Evolutionary conservation across 1,140 invertebrate genomes (phyloP).

Genomic region (Myzus persicae): DNA sequence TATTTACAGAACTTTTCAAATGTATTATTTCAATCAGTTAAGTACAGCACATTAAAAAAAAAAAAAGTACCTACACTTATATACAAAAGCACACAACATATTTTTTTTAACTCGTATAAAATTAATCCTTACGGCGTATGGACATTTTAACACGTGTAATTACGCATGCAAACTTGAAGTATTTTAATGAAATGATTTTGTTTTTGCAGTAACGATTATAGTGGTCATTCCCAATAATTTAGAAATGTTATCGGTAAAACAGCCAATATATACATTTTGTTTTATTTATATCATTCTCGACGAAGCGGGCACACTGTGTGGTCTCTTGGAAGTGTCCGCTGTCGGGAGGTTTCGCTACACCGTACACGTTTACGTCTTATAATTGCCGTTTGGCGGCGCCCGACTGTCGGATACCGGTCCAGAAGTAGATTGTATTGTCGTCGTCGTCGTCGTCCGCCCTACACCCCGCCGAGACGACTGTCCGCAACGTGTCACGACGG

Average conservation of each 20-base stretch:
- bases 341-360: neutral
- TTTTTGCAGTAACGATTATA: neutral
- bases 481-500: neutral
- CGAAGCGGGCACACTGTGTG: neutral
- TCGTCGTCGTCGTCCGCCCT: too few relatives aligned
- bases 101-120: neutral
- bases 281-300: neutral
- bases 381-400: neutral
- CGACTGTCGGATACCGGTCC: neutral
- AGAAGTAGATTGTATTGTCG: constrained; percentile 6
- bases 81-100: neutral
- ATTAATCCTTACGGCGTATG: neutral
- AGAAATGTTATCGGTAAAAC: neutral
- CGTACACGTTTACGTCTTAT: neutral
- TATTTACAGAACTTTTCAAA: too few relatives aligned
- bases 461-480: neutral
- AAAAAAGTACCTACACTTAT: too few relatives aligned
- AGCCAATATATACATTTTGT: neutral
- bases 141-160: neutral
- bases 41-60: too few relatives aligned
- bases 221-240: neutral
- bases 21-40: too few relatives aligned
- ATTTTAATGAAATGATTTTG: neutral
- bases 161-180: neutral
- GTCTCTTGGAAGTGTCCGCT: constrained; percentile 1